Evolutionary conservation across 2,113 vertebrate genomes (phyloP), one percentile per base, ranked within the genome.

Genomic region (Ceratotherium simum): DNA sequence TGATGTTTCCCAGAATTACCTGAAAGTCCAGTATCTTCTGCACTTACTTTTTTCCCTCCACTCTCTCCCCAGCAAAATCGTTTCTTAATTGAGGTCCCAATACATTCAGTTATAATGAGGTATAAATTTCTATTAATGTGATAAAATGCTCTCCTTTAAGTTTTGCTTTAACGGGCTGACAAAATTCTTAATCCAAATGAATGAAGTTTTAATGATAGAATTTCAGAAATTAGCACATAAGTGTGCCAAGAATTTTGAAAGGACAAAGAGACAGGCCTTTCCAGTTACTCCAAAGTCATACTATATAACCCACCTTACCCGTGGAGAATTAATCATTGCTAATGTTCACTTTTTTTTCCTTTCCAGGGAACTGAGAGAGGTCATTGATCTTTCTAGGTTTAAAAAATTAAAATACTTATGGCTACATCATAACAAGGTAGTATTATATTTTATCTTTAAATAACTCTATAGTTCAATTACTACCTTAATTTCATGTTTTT

Each of bases 391-490:
- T 10, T 99, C 99, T 13, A 97, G 33, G 62, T 99, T 99, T 98
- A 97, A 33, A 78, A 98, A 98, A 54, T 98, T 99, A 97, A 99
- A 95, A 72, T 98, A 98, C 89, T 96, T 99, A 97, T 99, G 99
- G 99, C 98, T 99, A 69, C 99, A 99, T 93, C 98, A 99, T 96
- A 99, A 99, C 93, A 98, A 99, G 99, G 99, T 99, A 99, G 97
- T 56, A 81, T 88, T 3, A 25, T 73, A 62, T 69, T 90, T 96
- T 82, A 94, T 86, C 23, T 91, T 90, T 82, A 93, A 93, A 48
- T 91, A 67, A n/a, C 46, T 80, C 46, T 87, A 33, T 92, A 72
- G 69, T 78, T 97, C 81, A 88, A 58, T 69, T 75, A 31, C 18
- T 62, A 14, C 84, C 89, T 90, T 95, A 51, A 72, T 83, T 92